Base-by-base conservation (phyloP, 2,888 invertebrate genomes). In the Doris montereyensis region DNA sequence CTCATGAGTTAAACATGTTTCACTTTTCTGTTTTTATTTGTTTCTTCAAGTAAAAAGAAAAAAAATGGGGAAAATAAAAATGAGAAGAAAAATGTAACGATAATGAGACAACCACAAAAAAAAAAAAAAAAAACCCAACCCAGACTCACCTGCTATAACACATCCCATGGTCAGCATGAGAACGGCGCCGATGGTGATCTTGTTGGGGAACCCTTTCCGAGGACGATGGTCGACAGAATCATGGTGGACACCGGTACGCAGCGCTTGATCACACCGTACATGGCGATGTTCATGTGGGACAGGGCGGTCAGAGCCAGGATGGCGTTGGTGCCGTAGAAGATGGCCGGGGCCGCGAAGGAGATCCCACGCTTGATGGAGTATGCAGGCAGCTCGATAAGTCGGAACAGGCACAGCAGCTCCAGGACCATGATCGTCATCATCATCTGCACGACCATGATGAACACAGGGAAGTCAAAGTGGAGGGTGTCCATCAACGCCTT, bases 211-310 rank as follows among this genome's bases (percentile, higher is more conserved):
- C 86, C 87, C 82, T 92, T 92, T 62, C 89, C 87, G 10, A 92
- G 86, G 10, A 92, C 83, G 5, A 90, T 41, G 2, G 89, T 85
- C 4, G 91, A 88, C 52, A 92, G 83, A 24, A 91, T 57, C 78
- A 92, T 85, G 41, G 91, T 92, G 2, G 91, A 90, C 1, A 92
- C 82, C 0, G 92, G 92, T 2, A 90, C 90, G 84, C 91, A 92
- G 73, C 93, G 88, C 85, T 93, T 93, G 32, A 93, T 84, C 2
- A 93, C 92, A 1, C 92, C 92, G 85, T 93, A 93, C 90, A 93
- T 91, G 1, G 93, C 93, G 83, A 93, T 91, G 80, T 93, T 93
- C 91, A 93, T 92, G 73, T 93, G 93, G 81, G 92, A 91, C 32
- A 93, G 88, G 0, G 93, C 93, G 80, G 90, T 90, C 52, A 93